These are phyloP conservation scores for Papilio helenus DNA, from an alignment of 1,140 invertebrate genomes.

Conservation along the genomic window DNA sequence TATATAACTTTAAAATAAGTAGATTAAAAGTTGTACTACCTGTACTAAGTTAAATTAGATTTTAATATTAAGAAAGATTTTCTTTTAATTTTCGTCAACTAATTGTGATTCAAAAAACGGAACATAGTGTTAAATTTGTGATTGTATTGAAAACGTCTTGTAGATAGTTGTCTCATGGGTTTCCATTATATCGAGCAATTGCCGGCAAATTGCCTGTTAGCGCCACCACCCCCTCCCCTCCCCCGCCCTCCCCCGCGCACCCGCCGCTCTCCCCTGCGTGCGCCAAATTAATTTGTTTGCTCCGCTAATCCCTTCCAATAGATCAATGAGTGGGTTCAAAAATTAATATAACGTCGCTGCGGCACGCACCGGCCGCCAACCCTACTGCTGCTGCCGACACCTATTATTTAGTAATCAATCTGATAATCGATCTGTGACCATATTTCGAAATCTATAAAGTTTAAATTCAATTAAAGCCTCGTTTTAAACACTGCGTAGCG, in stretches of 20 bases:
- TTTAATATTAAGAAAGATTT: no score
- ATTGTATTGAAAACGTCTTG: background rate
- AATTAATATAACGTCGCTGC: conserved; percentile 38
- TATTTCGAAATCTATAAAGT: conserved; percentile 44
- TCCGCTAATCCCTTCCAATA: conserved; percentile 33
- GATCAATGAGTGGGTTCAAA: conserved; percentile 38
- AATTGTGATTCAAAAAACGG: background rate
- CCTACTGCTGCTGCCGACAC: conserved; percentile 67
- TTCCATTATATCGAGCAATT: conserved; percentile 2
- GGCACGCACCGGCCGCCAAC: conserved; percentile 47
- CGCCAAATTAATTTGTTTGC: conserved; percentile 38
- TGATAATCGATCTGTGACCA: conserved; percentile 45
- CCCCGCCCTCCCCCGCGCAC: background rate
- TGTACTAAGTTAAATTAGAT: no score
- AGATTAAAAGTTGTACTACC: no score
- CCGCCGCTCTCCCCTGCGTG: background rate
- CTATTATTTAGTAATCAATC: conserved; percentile 64
- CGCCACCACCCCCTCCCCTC: background rate
- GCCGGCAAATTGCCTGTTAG: conserved; percentile 4
- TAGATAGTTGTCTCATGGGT: background rate
- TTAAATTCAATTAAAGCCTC: conserved; percentile 41
- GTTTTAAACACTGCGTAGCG: conserved; percentile 52
- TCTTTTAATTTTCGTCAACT: no score
- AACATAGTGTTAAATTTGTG: background rate
- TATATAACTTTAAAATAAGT: no score